Percentiles rank a stretch among this genome's conserved stretches.
Conservation (phyloP, 2,888 invertebrate genomes). For the Caenorhabditis virilis region DNA sequence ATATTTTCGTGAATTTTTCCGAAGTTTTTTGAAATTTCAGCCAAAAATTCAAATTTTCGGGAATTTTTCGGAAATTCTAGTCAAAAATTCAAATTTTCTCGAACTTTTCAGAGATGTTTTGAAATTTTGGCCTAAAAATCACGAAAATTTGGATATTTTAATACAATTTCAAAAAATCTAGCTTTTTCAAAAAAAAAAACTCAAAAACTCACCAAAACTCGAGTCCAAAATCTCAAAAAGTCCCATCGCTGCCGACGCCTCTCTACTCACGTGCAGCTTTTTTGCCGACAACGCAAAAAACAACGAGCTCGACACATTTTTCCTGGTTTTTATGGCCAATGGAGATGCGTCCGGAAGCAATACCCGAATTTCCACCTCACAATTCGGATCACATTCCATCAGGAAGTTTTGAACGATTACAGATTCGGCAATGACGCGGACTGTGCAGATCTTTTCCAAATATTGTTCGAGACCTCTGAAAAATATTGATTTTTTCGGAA, state of each 20-base stretch:
- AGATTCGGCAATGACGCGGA: conserved; percentile 94
- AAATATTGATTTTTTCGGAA: too few relatives aligned
- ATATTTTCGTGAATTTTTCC: too few relatives aligned
- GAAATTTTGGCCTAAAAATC: too few relatives aligned
- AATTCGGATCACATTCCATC: conserved; percentile 66
- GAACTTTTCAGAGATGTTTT: not conserved
- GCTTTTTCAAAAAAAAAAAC: not conserved
- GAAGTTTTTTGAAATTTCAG: not conserved
- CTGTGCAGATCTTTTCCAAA: conserved; percentile 95
- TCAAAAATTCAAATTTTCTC: not conserved
- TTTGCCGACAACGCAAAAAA: conserved; percentile 40
- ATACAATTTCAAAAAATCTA: not conserved
- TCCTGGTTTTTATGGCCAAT: conserved; percentile 72
- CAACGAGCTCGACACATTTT: conserved; percentile 41
- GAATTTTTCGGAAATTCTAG: not conserved
- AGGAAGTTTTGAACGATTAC: conserved; percentile 82
- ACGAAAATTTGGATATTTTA: not conserved
- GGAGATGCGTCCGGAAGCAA: conserved; percentile 82
- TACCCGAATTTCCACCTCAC: conserved; percentile 75
- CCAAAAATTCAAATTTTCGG: not conserved
- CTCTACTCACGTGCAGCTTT: conserved; percentile 75
- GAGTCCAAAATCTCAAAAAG: conserved; percentile 96
- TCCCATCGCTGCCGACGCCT: conserved; percentile 87
- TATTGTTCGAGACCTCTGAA: conserved; percentile 93
- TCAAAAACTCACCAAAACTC: conserved; percentile 81